Evolutionary conservation across 2,888 invertebrate genomes (phyloP).

Genomic region (Busseola fusca): DNA sequence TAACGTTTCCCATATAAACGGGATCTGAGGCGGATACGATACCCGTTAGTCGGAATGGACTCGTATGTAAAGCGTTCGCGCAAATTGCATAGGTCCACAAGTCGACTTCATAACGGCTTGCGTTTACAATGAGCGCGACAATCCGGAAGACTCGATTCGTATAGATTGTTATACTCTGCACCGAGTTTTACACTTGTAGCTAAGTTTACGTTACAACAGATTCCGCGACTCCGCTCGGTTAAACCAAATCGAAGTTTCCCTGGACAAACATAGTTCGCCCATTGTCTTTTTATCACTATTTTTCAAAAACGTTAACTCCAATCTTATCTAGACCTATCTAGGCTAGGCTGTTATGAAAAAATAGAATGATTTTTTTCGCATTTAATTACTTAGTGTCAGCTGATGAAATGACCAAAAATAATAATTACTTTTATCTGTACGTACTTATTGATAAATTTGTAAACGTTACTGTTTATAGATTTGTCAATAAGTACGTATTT

Average conservation of each 20-base stretch:
- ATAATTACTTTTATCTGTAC: no score
- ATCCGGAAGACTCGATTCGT: slow-evolving; percentile 62
- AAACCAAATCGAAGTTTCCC: background rate
- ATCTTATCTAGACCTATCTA: background rate
- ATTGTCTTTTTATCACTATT: background rate
- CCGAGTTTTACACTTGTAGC: slow-evolving; percentile 31
- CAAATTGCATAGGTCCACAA: slow-evolving; percentile 73
- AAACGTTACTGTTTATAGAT: no score
- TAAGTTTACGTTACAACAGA: slow-evolving; percentile 10
- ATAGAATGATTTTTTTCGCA: background rate
- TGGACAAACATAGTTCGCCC: no score
- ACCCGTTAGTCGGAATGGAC: slow-evolving; percentile 74
- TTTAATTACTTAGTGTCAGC: background rate
- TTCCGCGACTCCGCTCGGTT: background rate
- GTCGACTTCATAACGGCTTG: slow-evolving; percentile 61
- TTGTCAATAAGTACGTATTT: no score
- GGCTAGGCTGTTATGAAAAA: background rate
- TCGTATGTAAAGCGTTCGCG: slow-evolving; percentile 71
- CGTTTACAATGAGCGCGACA: slow-evolving; percentile 60
- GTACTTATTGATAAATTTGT: no score
- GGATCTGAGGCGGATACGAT: slow-evolving; percentile 69
- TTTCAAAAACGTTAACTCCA: background rate
- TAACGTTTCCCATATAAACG: slow-evolving; percentile 74
- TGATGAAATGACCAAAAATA: background rate
- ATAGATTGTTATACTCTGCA: slow-evolving; percentile 52